A percentile compares a stretch with the other conserved stretches of the same genome.
phyloP scores from a whole-genome alignment of 1,140 invertebrate species.

The Aphaenogaster floridana region DNA sequence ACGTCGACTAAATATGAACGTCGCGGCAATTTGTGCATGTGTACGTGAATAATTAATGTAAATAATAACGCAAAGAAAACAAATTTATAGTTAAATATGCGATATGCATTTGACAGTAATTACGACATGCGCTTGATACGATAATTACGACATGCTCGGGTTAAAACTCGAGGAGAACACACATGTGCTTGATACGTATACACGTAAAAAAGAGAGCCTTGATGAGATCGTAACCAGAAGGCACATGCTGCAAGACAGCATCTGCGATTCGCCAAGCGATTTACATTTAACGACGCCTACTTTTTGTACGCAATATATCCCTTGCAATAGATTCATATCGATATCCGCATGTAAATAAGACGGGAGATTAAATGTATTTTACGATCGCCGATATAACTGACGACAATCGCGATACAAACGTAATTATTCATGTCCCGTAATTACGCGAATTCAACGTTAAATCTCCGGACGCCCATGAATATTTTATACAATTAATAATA shows the following conservation, averaged over 20 bases:
- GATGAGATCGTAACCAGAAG: neutral
- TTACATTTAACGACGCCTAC: neutral
- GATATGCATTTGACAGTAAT: neutral
- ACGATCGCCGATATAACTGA: neutral
- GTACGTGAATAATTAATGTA: neutral
- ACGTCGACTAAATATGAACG: neutral
- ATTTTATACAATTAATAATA: slow-evolving; percentile 31
- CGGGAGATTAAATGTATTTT: slow-evolving; percentile 15
- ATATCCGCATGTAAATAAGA: slow-evolving; percentile 3
- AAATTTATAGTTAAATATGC: neutral
- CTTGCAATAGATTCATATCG: neutral
- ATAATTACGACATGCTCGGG: neutral
- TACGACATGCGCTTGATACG: neutral
- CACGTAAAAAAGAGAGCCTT: neutral
- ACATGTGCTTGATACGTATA: too few relatives aligned
- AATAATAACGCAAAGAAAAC: neutral
- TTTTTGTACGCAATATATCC: neutral
- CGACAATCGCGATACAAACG: neutral
- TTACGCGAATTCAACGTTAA: slow-evolving; percentile 23
- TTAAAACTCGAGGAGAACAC: neutral
- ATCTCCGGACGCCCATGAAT: neutral
- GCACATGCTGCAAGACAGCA: neutral
- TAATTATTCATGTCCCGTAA: slow-evolving; percentile 18
- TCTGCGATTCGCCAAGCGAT: neutral
- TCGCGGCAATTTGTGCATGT: neutral